Evolutionary conservation across 1,140 invertebrate species (phyloP).

Genomic region (Diachasmimorpha longicaudata): DNA sequence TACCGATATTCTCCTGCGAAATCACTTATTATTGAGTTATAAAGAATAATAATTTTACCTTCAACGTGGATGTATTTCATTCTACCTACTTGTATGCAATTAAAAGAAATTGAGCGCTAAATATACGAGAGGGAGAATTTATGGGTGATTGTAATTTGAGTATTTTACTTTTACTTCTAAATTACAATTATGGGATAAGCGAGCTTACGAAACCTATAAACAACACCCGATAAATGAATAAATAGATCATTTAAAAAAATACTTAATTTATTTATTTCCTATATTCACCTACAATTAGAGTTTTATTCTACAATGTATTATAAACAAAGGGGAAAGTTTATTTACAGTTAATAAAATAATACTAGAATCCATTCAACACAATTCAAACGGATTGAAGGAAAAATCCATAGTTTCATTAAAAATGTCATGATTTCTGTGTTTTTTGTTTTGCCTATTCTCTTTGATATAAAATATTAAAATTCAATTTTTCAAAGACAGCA

Average conservation of each 20-base stretch:
- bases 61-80: no score
- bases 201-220: neutral
- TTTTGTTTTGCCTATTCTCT: neutral
- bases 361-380: no score
- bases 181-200: neutral
- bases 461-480: neutral
- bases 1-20: no score
- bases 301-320: no score
- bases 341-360: neutral
- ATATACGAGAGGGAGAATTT: neutral
- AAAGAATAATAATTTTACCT: no score
- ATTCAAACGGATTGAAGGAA: neutral
- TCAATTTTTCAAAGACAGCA: constrained; percentile 52
- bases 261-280: neutral
- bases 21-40: no score
- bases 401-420: neutral
- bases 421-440: neutral
- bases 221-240: neutral
- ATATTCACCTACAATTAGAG: no score
- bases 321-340: neutral
- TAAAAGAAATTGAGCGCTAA: neutral
- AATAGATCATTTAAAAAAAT: neutral
- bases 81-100: no score
- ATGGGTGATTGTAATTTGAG: neutral
- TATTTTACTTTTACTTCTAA: neutral